Base-by-base conservation (phyloP, 2,797 vertebrate species). In the Peromyscus melanophrys region DNA sequence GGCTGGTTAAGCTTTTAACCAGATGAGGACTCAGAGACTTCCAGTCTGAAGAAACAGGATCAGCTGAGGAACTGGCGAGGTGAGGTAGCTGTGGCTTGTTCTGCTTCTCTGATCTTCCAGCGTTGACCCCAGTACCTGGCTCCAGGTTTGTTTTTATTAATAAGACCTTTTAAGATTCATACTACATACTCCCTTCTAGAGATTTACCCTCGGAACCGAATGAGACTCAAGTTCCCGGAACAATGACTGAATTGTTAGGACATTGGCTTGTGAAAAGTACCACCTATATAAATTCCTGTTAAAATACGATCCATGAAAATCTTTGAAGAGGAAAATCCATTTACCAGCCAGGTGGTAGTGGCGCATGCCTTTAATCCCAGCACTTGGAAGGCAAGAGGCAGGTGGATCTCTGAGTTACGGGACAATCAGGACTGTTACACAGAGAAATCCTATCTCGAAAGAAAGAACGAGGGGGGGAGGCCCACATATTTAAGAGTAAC, bases 191-290 rank as follows among this genome's bases (percentile, higher is more conserved):
- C 19, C 93, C 77, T 87, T 63, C n/a, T 75, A 63, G 21, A 85
- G 43, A 69, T 40, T 4, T 55, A 91, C 31, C 80, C 80, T n/a
- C 43, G 55, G 2, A 71, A 46, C 17, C 34, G 8, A 61, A 80
- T 88, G 14, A 34, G 86, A 88, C 31, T 73, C 6, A 83, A 52
- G 14, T n/a, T 31, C 31, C 31, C 67, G 14, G 40, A 89, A 89
- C 21, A 87, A 17, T 27, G 65, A 80, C 5, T 65, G n/a, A 89
- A 80, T 46, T 55, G 17, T 57, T 40, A 93, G 52, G 19, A 46
- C 84, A 94, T 6, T 52, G 55, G 43, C 23, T 93, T 43, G 25
- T 71, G 46, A 61, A 92, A 86, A n/a, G n/a, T 55, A 91, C 34
- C 34, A 21, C n/a, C 59, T 43, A 73, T 37, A 25, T 71, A 29